Base-by-base conservation (phyloP, 2,888 invertebrate species). In the Archips crataeganus region DNA sequence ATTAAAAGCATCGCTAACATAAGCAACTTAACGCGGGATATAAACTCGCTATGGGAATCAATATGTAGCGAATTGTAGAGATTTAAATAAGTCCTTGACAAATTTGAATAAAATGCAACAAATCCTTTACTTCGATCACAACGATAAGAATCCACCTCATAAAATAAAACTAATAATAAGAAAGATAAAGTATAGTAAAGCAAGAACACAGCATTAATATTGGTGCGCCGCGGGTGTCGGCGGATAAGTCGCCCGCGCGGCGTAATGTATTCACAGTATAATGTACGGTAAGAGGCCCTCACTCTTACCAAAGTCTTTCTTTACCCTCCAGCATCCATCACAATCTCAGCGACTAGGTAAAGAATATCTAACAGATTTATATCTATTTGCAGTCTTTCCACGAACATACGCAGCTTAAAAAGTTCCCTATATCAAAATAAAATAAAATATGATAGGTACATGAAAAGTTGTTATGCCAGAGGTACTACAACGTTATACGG, bases 231-330 rank as follows among this genome's bases (percentile, higher is more conserved):
- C 57, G 57, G 71, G 59, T 54, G 70, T 67, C 74, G 63, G 61
- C 71, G 76, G 75, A 74, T 75, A 78, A 79, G 75, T 74, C 75
- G 70, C 63, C 75, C 78, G 71, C 63, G 75, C 78, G 54, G 78
- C 75, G 75, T 85, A 84, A 87, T 88, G 85, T 86, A 87, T 87
- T 85, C 84, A 77, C 78, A 78, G 79, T 81, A 86, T 86, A 85
- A 85, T 79, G 82, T 80, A 87, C 84, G 82, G 79, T 82, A 81
- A 82, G 79, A 80, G 80, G 49, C 65, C 79, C 77, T 54, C 23
- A 23, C 54, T 84, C 83, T 82, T 79, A 79, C 75, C 76, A 79
- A 79, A 80, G 79, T 82, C 79, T 80, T 82, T 81, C 78, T 80
- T 80, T 79, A 78, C 80, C 78, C 75, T 65, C 70, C 76, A 75